These are phyloP conservation scores for Pocillopora meandrina DNA, from an alignment of 92 coral and sea anemone genomes.

Conservation along the genomic window DNA sequence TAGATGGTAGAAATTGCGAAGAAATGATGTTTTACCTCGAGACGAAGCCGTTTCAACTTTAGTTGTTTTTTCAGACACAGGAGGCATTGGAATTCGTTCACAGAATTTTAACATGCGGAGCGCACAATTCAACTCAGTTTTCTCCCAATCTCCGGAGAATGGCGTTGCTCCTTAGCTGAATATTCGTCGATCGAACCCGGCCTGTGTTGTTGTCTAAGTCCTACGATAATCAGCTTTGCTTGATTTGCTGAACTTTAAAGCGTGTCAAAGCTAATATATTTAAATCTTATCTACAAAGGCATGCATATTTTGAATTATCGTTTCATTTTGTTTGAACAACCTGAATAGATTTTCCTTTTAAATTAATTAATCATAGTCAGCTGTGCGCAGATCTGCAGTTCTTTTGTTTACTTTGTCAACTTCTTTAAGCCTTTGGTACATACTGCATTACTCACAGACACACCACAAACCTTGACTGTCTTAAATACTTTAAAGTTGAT, in stretches of 20 bases:
- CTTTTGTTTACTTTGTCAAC: neutral
- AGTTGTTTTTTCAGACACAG: neutral
- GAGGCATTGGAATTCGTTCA: slow-evolving; percentile 12
- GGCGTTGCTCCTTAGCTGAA: neutral
- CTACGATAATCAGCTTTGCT: slow-evolving; percentile 14
- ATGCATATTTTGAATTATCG: neutral
- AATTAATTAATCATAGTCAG: neutral
- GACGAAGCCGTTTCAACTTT: neutral
- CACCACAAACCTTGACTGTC: no score
- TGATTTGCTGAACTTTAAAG: slow-evolving; percentile 2
- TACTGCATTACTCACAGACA: no score
- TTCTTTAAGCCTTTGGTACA: neutral
- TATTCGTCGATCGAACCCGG: neutral
- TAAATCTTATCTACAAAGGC: slow-evolving; percentile 15
- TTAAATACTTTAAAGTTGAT: no score
- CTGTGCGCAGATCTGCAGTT: neutral
- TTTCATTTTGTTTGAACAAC: slow-evolving; percentile 8
- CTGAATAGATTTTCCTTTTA: slow-evolving; percentile 2
- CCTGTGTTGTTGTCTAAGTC: neutral
- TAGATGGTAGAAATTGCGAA: neutral
- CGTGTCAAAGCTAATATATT: neutral
- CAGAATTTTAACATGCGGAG: slow-evolving; percentile 11
- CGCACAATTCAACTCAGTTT: neutral
- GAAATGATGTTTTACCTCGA: neutral
- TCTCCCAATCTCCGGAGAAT: neutral